Percentiles rank a stretch among this genome's conserved stretches.
phyloP scores from a whole-genome alignment of 2,797 vertebrate genomes.

The Pseudopleuronectes americanus region DNA sequence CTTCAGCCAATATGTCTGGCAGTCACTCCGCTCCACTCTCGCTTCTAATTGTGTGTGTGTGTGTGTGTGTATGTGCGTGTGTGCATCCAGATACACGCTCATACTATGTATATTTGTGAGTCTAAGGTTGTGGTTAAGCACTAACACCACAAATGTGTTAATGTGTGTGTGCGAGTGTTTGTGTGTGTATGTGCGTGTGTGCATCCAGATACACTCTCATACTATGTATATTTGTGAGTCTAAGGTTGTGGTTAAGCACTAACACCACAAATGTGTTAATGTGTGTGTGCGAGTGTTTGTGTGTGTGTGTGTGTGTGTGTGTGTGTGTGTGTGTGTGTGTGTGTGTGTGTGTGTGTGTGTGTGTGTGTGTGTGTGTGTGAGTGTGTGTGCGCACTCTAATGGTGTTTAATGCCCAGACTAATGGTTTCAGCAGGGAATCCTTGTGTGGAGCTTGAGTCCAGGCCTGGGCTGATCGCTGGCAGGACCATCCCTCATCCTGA shows the following conservation, averaged over 20 bases:
- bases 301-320: conserved; percentile 5
- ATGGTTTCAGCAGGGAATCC: conserved; percentile 99
- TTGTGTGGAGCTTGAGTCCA: conserved; percentile 94
- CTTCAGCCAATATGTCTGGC: conserved; percentile 88
- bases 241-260: conserved; percentile 15
- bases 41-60: conserved; percentile 9
- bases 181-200: conserved; percentile 7
- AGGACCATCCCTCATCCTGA: conserved; percentile 98
- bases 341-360: conserved; percentile 27
- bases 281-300: too few relatives aligned
- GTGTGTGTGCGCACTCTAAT: conserved; percentile 84
- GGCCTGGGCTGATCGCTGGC: conserved; percentile 94
- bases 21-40: conserved; percentile 84
- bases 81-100: conserved; percentile 4
- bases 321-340: neutral
- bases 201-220: conserved; percentile 6
- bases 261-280: neutral
- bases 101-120: neutral
- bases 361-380: conserved; percentile 29
- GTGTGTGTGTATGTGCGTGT: conserved; percentile 5
- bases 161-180: too few relatives aligned
- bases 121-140: conserved; percentile 8
- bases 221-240: neutral
- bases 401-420: conserved; percentile 97
- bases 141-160: conserved; percentile 1